A percentile compares a stretch with the other conserved stretches of the same genome.
Evolutionary conservation across 2,113 vertebrate species (phyloP).

Genomic region (Gymnobelideus leadbeateri): DNA sequence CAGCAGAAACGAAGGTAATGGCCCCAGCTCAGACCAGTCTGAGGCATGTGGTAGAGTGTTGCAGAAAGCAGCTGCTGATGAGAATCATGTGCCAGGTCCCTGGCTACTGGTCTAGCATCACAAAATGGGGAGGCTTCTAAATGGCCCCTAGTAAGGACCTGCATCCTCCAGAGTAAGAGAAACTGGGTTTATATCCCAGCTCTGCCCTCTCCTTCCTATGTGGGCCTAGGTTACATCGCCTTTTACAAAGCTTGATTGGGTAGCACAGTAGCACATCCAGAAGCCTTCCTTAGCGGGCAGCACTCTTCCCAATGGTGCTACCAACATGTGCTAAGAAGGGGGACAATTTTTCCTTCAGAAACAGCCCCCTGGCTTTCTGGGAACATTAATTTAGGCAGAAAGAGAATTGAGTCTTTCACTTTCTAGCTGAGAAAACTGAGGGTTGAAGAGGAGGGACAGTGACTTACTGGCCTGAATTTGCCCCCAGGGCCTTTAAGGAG

Average conservation of each 20-base stretch:
- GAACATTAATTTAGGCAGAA: not conserved
- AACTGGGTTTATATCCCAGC: not conserved
- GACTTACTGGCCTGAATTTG: no score
- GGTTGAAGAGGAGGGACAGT: no score
- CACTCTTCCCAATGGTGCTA: not conserved
- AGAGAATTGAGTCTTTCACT: no score
- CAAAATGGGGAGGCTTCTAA: not conserved
- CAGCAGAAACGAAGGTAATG: slow-evolving; percentile 95
- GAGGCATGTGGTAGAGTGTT: not conserved
- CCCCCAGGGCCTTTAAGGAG: no score
- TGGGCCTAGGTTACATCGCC: not conserved
- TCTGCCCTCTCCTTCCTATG: not conserved
- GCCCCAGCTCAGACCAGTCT: not conserved
- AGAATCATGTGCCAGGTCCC: not conserved
- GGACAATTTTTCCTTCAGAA: not conserved
- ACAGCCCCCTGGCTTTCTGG: not conserved
- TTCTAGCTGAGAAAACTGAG: no score
- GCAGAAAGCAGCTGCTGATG: slow-evolving; percentile 15
- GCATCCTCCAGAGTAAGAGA: not conserved
- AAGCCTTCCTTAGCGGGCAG: not conserved
- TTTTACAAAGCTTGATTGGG: not conserved
- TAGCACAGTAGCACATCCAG: not conserved
- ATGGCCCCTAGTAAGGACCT: not conserved
- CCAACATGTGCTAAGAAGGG: not conserved
- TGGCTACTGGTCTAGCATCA: no score